Base-by-base conservation (phyloP, 2,888 invertebrate genomes). In the Spodoptera exigua region DNA sequence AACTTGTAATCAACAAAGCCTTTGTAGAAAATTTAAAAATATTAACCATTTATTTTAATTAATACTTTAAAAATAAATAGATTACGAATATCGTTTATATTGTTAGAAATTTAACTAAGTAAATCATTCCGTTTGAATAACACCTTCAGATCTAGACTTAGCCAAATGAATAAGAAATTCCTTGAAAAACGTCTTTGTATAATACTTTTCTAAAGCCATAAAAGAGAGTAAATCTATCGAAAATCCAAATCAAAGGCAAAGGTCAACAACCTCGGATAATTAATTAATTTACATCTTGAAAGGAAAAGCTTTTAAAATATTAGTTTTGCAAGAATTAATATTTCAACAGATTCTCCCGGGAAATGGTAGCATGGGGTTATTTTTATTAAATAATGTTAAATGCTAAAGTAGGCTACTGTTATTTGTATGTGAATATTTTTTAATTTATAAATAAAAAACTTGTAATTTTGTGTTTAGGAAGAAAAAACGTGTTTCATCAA, bases 311-410 rank as follows among this genome's bases (percentile, higher is more conserved):
- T 55, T 52, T 61, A 55, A 49, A 36, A 34, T 27, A 54, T 61
- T 64, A 34, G 43, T 56, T 65, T 56, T 41, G 47, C 63, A 61
- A 51, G 35, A 60, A 60, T 56, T 59, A 57, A 60, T 74, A 49
- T 49, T 27, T 55, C 17, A 39, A 56, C 45, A 39, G 44, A 54
- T 61, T 45, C 65, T 66, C 69, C 13, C 5, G 58, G 43, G 62
- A 61, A 46, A 11, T 51, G 13, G n/a, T 34, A 36, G 35, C 44
- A 52, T 43, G 36, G 60, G 61, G 27, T 64, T 61, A 61, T 70
- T 76, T 76, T 70, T 63, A 74, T 74, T 61, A 67, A 74, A 73
- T 11, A 48, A 63, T 66, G 61, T 54, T 56, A 61, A 37, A 63
- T 27, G 18, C 39, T 46, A 41, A 34, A 27, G 27, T 18, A 18